Base-by-base conservation (phyloP, 1,140 invertebrate genomes). In the Phocides pigmalion region DNA sequence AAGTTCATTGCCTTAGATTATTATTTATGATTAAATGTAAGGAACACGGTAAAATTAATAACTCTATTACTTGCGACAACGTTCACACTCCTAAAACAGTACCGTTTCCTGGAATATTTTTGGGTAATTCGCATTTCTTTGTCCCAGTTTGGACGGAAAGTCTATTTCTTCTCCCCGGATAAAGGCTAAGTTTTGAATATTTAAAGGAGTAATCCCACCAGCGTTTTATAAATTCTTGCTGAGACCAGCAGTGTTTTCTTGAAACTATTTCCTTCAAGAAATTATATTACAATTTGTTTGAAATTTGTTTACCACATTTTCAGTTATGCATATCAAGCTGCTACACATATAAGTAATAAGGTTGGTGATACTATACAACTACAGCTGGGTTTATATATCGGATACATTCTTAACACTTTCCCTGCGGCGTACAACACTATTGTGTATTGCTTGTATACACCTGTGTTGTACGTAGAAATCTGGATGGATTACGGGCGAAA, bases 131-230 rank as follows among this genome's bases (percentile, higher is more conserved):
- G 44, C 19, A 12, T 47, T 47, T 47, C n/a, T 25, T 47, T 20
- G 19, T 47, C 19, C 44, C 19, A 47, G 44, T 22, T 22, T 47
- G 44, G n/a, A 22, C 44, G 9, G 19, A 41, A 16, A 22, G 19
- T 25, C 11, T 47, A n/a, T 6, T 47, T 47, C 44, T 47, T 47
- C 25, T 6, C 19, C 44, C 14, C 44, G 44, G 19, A 20, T 47
- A 22, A 47, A 46, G 44, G 44, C 19, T 47, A 47, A 22, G 44
- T 47, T 47, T 47, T 47, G 44, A 47, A 47, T 47, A 47, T 47
- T 47, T 47, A 47, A 47, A 47, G 12, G 6, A 47, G 44, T 47
- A 47, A 47, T 47, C 44, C 44, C 44, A 22, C 19, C 19, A 22
- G 16, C 19, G 44, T 47, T 22, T 16, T 47, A 47, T 22, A 47